Percentiles rank a stretch among this genome's conserved stretches.
phyloP scores from a whole-genome alignment of 2,113 vertebrate genomes.

The Bettongia penicillata region DNA sequence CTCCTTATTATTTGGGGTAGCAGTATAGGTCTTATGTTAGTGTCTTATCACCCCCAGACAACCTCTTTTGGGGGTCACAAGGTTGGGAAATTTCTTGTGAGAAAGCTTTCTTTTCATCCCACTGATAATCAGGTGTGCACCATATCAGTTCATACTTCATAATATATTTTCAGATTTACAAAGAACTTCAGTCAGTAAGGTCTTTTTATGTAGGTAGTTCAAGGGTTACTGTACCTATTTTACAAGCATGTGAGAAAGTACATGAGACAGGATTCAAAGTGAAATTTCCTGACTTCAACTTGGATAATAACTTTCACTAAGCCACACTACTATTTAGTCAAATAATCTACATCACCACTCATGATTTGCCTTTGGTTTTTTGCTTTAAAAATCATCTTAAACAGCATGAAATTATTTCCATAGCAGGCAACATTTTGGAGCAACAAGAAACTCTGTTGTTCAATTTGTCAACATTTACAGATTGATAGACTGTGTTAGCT shows the following conservation, averaged over 20 bases:
- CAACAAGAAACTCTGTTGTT: constrained; percentile 48
- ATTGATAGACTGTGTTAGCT: constrained; percentile 39
- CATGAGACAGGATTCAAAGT: neutral
- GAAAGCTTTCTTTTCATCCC: neutral
- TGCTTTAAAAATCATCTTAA: constrained; percentile 36
- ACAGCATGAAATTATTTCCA: neutral
- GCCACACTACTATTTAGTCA: neutral
- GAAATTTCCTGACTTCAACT: neutral
- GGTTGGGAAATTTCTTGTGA: neutral
- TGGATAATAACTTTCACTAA: neutral
- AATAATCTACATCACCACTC: constrained; percentile 18
- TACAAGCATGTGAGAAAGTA: neutral
- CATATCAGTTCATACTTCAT: neutral
- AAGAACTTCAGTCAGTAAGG: neutral
- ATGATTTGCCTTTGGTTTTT: constrained; percentile 8
- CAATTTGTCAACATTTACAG: constrained; percentile 67
- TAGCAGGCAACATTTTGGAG: constrained; percentile 34
- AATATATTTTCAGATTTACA: neutral
- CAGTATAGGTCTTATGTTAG: neutral
- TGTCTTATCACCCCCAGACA: neutral
- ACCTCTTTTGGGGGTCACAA: neutral
- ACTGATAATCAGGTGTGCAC: neutral
- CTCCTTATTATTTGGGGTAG: neutral
- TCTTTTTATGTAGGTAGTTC: neutral
- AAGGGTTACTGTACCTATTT: neutral